Evolutionary conservation across 2,797 vertebrate species (phyloP).

Genomic region (Darevskia mixta): DNA sequence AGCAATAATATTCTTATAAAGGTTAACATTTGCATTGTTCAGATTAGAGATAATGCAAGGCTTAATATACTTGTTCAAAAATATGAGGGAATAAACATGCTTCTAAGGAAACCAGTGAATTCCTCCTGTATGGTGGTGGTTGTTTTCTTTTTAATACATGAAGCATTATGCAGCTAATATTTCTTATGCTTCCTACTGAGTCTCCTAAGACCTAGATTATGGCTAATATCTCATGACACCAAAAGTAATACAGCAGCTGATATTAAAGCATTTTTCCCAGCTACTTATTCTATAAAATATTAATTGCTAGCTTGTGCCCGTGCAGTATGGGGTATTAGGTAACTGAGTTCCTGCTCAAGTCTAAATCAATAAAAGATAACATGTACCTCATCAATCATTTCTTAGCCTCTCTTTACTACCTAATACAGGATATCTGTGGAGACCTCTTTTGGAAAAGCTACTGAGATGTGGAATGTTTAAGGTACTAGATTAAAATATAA

Average conservation of each 20-base stretch:
- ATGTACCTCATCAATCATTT: conserved; percentile 80
- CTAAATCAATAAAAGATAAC: conserved; percentile 87
- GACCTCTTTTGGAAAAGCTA: conserved; percentile 60
- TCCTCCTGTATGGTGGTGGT: conserved; percentile 57
- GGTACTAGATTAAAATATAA: conserved; percentile 33
- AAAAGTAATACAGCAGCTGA: conserved; percentile 83
- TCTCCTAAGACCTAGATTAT: conserved; percentile 78
- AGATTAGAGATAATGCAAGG: background rate
- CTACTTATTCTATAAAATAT: conserved; percentile 90
- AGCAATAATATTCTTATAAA: conserved; percentile 9
- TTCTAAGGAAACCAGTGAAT: conserved; percentile 45
- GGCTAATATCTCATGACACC: conserved; percentile 82
- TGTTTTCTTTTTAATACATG: conserved; percentile 72
- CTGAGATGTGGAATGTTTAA: conserved; percentile 31
- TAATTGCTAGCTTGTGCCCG: conserved; percentile 81
- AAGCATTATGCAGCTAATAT: conserved; percentile 74
- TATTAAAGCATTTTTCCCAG: conserved; percentile 84
- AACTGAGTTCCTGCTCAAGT: conserved; percentile 82
- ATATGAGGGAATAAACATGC: conserved; percentile 31
- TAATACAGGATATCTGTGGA: conserved; percentile 60
- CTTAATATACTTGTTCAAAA: conserved; percentile 8
- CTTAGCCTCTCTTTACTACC: conserved; percentile 72
- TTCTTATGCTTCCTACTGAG: conserved; percentile 74
- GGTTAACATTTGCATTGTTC: background rate
- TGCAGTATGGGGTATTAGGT: conserved; percentile 81